These are phyloP conservation scores for Andrena minutula DNA, from an alignment of 2,888 invertebrate genomes.

Conservation along the genomic window DNA sequence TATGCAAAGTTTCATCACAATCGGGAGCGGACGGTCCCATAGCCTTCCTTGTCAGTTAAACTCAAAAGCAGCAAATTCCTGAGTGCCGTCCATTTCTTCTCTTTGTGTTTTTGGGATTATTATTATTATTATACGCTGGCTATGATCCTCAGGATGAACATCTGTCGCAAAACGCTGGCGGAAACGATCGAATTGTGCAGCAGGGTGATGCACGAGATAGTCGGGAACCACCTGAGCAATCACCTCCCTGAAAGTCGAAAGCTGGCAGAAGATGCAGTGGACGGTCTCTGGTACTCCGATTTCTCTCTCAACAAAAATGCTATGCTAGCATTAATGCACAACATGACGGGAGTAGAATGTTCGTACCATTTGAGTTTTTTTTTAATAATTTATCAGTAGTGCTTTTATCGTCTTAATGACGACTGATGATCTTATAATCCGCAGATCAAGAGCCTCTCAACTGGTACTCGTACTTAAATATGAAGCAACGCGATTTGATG, in stretches of 20 bases:
- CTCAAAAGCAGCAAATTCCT: no score
- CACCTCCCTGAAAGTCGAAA: constrained; percentile 87
- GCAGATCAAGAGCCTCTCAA: constrained; percentile 69
- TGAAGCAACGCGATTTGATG: constrained; percentile 39
- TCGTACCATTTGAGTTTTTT: constrained; percentile 19
- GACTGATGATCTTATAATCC: constrained; percentile 19
- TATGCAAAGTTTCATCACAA: no score
- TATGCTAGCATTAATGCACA: constrained; percentile 86
- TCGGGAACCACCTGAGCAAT: constrained; percentile 87
- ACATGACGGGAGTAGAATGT: constrained; percentile 83
- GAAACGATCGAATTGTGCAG: constrained; percentile 88
- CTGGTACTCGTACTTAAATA: constrained; percentile 62
- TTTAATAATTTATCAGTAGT: no score
- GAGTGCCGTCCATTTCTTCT: no score
- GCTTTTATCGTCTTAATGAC: no score
- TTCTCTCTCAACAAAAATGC: constrained; percentile 86
- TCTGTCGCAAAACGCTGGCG: constrained; percentile 88
- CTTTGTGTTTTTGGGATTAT: background rate
- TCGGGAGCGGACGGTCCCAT: no score
- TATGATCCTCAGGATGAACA: constrained; percentile 87
- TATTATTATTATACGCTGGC: background rate
- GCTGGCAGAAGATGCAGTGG: constrained; percentile 87
- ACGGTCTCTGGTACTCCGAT: constrained; percentile 89
- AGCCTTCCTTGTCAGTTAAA: no score
- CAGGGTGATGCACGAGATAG: constrained; percentile 86